These are phyloP conservation scores for Alligator sinensis DNA, from an alignment of 2,113 vertebrate genomes.

Conservation along the genomic window DNA sequence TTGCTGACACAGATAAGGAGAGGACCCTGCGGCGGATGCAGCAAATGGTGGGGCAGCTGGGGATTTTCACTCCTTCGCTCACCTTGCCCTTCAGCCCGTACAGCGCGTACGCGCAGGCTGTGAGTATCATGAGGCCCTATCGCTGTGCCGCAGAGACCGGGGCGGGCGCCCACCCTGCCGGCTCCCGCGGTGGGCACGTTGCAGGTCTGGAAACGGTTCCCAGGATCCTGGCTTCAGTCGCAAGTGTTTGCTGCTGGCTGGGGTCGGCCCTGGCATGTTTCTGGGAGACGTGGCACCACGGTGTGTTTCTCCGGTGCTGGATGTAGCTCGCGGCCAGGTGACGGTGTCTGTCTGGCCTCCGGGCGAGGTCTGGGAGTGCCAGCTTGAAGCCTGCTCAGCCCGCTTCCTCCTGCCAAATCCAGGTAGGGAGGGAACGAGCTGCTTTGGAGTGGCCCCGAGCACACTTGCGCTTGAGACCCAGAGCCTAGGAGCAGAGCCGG, in stretches of 20 bases:
- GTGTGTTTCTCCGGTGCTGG: neutral
- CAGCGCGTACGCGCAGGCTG: constrained; percentile 98
- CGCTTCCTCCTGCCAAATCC: too few relatives aligned
- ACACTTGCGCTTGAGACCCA: too few relatives aligned
- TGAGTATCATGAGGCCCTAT: constrained; percentile 79
- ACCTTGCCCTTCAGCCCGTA: constrained; percentile 98
- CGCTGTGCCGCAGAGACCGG: neutral
- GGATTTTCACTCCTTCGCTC: constrained; percentile 96
- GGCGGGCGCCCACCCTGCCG: accelerated
- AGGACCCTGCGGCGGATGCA: constrained; percentile 97
- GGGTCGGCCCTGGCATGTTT: neutral
- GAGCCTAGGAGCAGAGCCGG: too few relatives aligned
- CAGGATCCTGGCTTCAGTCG: neutral
- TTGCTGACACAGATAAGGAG: constrained; percentile 99
- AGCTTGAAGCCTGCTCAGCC: too few relatives aligned
- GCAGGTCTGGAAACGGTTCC: neutral
- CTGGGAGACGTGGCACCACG: neutral
- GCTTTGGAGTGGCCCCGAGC: too few relatives aligned
- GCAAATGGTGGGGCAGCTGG: constrained; percentile 99
- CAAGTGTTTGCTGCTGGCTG: neutral
- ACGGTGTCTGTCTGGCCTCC: neutral
- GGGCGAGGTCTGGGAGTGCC: too few relatives aligned
- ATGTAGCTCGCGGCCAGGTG: neutral
- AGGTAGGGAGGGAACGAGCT: too few relatives aligned
- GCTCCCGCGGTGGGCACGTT: neutral